Conservation (phyloP, 1,140 invertebrate species). For the Zaprionus gabonicus region DNA sequence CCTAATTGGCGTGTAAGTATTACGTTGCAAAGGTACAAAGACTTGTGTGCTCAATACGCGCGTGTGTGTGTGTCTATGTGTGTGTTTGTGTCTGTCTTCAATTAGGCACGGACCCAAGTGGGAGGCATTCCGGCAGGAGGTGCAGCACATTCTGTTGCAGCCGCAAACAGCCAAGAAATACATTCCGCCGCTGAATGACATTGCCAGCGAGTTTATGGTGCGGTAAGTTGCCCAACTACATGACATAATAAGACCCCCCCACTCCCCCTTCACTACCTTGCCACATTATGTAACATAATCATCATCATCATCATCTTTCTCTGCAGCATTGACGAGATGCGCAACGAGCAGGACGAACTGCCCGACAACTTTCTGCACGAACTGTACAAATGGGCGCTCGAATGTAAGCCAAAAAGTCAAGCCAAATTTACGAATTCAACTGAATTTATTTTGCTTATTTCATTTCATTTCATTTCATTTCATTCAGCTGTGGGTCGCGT, state of each 20-base stretch:
- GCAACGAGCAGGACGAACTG: constrained; percentile 88
- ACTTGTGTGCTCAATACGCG: background rate
- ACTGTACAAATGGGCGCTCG: constrained; percentile 94
- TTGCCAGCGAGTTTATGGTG: constrained; percentile 89
- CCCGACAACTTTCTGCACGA: constrained; percentile 92
- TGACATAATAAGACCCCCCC: constrained; percentile 4
- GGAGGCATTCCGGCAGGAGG: constrained; percentile 91
- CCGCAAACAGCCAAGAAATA: constrained; percentile 91
- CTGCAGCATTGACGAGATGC: constrained; percentile 88
- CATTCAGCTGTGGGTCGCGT: constrained; percentile 90
- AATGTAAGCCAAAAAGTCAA: constrained; percentile 88
- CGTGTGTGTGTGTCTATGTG: too few species aligned
- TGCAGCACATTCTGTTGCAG: constrained; percentile 93
- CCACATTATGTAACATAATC: constrained; percentile 28
- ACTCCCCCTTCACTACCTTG: background rate
- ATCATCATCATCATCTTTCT: constrained; percentile 4
- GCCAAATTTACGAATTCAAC: background rate
- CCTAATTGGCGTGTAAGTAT: constrained; percentile 91
- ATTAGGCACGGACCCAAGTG: constrained; percentile 93
- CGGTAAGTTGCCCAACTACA: constrained; percentile 85
- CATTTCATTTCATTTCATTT: background rate
- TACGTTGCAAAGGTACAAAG: constrained; percentile 30
- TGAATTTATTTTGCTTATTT: background rate
- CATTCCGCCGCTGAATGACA: constrained; percentile 89
- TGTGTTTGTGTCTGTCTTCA: constrained; percentile 10